A percentile compares a stretch with the other conserved stretches of the same genome.
Evolutionary conservation across 2,797 vertebrate genomes (phyloP).

Genomic region (Sebastes nivosus): DNA sequence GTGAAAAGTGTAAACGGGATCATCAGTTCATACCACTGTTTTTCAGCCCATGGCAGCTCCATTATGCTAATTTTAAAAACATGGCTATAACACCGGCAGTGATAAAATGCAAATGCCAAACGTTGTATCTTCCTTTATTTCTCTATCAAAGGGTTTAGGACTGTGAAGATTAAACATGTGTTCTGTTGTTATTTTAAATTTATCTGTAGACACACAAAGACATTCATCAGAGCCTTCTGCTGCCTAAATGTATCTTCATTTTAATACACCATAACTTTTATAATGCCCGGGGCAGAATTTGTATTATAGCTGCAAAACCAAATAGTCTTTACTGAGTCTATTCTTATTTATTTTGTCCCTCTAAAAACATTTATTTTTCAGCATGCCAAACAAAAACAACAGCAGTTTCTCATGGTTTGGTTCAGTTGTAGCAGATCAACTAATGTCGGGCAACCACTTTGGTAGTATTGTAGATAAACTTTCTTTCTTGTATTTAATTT

Average conservation of each 20-base stretch:
- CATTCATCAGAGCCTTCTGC: not conserved
- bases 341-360: not conserved
- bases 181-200: not conserved
- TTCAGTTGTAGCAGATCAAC: not conserved
- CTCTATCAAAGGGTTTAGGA: not conserved
- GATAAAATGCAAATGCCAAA: constrained; percentile 5
- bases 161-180: not conserved
- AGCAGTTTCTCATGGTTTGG: not conserved
- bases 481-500: no score
- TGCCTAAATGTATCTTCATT: not conserved
- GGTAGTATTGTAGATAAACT: not conserved
- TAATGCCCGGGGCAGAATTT: not conserved
- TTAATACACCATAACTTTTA: not conserved
- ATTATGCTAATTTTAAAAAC: constrained; percentile 17
- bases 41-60: constrained; percentile 8
- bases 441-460: not conserved
- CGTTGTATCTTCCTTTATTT: not conserved
- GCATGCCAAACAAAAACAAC: not conserved
- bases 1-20: not conserved
- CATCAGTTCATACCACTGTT: constrained; percentile 17
- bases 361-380: not conserved
- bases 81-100: not conserved
- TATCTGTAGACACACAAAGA: not conserved
- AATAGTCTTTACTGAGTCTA: not conserved
- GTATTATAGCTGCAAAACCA: not conserved